These are phyloP conservation scores for Emydura subglobosa DNA, from an alignment of 2,113 vertebrate species.

Conservation along the genomic window DNA sequence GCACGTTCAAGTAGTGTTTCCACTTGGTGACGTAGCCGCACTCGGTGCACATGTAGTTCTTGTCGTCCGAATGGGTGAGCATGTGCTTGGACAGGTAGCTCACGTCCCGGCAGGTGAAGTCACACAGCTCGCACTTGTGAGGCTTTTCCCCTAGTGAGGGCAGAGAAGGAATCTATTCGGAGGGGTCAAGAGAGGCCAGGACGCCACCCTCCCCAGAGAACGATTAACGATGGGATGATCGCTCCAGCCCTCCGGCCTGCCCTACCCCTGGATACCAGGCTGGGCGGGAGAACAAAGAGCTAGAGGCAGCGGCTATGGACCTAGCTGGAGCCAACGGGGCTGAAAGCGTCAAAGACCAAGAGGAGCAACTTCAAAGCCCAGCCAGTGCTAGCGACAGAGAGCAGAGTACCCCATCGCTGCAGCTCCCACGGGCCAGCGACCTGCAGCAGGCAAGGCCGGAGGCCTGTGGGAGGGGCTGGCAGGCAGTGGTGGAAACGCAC, in stretches of 20 bases:
- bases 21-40: conserved; percentile 98
- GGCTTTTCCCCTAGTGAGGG: conserved; percentile 90
- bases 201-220: not conserved
- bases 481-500: not conserved
- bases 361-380: not conserved
- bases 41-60: conserved; percentile 97
- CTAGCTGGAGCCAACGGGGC: too few relatives aligned
- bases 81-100: conserved; percentile 98
- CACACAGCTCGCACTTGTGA: conserved; percentile 93
- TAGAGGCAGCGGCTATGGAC: too few relatives aligned
- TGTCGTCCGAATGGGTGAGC: conserved; percentile 92
- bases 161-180: not conserved
- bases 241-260: too few relatives aligned
- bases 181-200: not conserved
- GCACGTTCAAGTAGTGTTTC: conserved; percentile 96
- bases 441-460: not conserved
- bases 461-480: too few relatives aligned
- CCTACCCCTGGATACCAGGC: too few relatives aligned
- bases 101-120: conserved; percentile 95
- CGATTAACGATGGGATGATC: too few relatives aligned
- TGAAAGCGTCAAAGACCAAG: not conserved
- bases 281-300: too few relatives aligned
- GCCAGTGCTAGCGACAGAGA: not conserved
- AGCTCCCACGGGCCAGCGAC: not conserved
- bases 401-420: fast-evolving